Evolutionary conservation across 2,113 vertebrate species (phyloP).

Genomic region (Edolisoma coerulescens): DNA sequence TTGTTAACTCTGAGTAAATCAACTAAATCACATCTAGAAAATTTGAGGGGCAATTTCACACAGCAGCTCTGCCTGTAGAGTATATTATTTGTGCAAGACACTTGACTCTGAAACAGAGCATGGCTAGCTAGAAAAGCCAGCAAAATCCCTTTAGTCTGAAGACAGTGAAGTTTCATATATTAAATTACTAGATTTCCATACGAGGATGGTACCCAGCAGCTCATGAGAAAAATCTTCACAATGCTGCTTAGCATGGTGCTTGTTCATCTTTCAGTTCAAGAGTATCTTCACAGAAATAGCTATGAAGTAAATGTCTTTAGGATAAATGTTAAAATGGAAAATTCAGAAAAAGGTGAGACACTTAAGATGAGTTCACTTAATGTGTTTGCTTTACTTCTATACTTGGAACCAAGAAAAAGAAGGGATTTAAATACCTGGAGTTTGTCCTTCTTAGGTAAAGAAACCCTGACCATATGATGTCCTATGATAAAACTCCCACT

Average conservation of each 20-base stretch:
- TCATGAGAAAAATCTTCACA: not conserved
- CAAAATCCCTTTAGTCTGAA: not conserved
- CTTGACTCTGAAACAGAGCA: not conserved
- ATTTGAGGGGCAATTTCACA: not conserved
- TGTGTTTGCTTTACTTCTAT: not conserved
- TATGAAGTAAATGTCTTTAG: not conserved
- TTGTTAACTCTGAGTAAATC: not conserved
- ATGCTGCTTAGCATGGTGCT: not conserved
- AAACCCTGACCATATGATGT: not conserved
- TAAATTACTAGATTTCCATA: not conserved
- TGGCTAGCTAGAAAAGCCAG: not conserved
- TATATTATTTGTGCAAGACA: not conserved
- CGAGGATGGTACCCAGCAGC: not conserved
- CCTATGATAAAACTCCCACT: not conserved
- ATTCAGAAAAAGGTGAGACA: not conserved
- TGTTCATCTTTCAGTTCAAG: not conserved
- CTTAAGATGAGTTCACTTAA: not conserved
- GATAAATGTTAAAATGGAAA: not conserved
- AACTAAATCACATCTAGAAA: not conserved
- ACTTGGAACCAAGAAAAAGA: not conserved
- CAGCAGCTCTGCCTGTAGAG: not conserved
- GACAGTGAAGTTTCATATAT: not conserved
- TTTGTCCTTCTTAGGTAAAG: not conserved
- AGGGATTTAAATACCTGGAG: not conserved
- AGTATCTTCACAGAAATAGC: not conserved